A percentile compares a stretch with the other conserved stretches of the same genome.
These are phyloP conservation scores for Mormyrus proboscirostris DNA, from an alignment of 2,797 vertebrate species.

Conservation along the genomic window DNA sequence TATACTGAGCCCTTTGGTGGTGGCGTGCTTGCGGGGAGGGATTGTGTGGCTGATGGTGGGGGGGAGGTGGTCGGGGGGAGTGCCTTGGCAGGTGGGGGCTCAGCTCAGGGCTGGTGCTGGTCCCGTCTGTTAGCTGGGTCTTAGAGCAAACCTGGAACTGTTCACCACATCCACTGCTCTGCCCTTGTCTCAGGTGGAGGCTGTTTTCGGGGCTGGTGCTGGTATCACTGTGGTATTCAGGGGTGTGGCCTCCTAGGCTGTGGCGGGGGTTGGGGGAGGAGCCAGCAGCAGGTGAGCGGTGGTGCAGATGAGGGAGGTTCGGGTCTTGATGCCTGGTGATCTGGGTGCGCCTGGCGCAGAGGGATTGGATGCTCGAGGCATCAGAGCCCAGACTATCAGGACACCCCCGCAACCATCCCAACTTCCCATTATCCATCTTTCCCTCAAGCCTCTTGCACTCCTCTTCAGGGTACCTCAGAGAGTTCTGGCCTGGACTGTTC, in stretches of 20 bases:
- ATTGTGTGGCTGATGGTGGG: conserved; percentile 8
- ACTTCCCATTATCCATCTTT: conserved; percentile 28
- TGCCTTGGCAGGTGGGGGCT: conserved; percentile 21
- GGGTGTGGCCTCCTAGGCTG: conserved; percentile 32
- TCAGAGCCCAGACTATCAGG: conserved; percentile 47
- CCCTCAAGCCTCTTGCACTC: conserved; percentile 14
- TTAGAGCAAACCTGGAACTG: conserved; percentile 13
- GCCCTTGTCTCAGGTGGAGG: conserved; percentile 23
- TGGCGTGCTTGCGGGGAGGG: neutral
- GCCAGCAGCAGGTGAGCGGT: conserved; percentile 22
- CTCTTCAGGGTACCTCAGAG: conserved; percentile 32
- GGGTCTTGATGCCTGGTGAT: conserved; percentile 32
- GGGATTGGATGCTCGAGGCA: conserved; percentile 44
- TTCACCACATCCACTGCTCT: neutral
- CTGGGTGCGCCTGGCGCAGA: conserved; percentile 31
- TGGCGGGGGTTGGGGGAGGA: conserved; percentile 16
- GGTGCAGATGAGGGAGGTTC: conserved; percentile 29
- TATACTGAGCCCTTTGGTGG: neutral
- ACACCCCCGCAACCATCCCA: conserved; percentile 30
- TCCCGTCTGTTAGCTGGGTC: conserved; percentile 30
- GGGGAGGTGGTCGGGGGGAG: conserved; percentile 19
- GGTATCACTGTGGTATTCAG: conserved; percentile 37
- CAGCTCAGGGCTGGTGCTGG: conserved; percentile 30
- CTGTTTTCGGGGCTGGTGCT: conserved; percentile 25
- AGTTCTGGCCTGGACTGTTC: conserved; percentile 37